Evolutionary conservation across 2,888 invertebrate genomes (phyloP).

Genomic region (Chrysodeixis includens): DNA sequence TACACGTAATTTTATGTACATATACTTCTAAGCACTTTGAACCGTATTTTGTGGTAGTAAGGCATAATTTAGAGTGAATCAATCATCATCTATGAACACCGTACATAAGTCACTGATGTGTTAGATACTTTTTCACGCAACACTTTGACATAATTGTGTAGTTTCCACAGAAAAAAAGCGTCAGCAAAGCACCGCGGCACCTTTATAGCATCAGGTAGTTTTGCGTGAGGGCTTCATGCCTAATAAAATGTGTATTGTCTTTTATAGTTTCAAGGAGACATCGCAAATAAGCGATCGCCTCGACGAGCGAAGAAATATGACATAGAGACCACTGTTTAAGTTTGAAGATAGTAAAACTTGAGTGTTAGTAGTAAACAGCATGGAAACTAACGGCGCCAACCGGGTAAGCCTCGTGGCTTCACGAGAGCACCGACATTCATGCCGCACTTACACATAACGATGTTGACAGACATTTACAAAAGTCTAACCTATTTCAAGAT

Average conservation of each 20-base stretch:
- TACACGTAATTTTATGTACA: slow-evolving; percentile 7
- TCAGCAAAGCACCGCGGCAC: slow-evolving; percentile 74
- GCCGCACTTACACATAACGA: slow-evolving; percentile 65
- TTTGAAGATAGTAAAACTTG: slow-evolving; percentile 71
- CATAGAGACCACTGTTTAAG: slow-evolving; percentile 72
- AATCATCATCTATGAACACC: slow-evolving; percentile 24
- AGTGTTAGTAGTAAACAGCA: slow-evolving; percentile 69
- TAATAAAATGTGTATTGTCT: slow-evolving; percentile 81
- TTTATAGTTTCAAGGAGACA: slow-evolving; percentile 87
- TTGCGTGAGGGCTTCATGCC: slow-evolving; percentile 67
- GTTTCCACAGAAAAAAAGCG: slow-evolving; percentile 62
- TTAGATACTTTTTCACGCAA: slow-evolving; percentile 49
- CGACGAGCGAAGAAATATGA: slow-evolving; percentile 81
- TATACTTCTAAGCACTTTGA: slow-evolving; percentile 23
- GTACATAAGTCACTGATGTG: slow-evolving; percentile 47
- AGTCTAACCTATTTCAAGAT: slow-evolving; percentile 5
- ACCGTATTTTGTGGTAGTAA: slow-evolving; percentile 30
- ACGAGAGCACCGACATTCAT: slow-evolving; percentile 67
- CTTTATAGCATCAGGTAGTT: slow-evolving; percentile 67
- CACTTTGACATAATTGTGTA: slow-evolving; percentile 56
- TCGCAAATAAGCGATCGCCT: slow-evolving; percentile 78
- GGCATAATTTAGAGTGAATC: slow-evolving; percentile 28
- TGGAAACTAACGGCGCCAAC: slow-evolving; percentile 80
- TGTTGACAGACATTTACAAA: slow-evolving; percentile 28
- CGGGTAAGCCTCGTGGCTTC: slow-evolving; percentile 82